phyloP scores from a whole-genome alignment of 2,888 invertebrate genomes.

The Amorpha juglandis region DNA sequence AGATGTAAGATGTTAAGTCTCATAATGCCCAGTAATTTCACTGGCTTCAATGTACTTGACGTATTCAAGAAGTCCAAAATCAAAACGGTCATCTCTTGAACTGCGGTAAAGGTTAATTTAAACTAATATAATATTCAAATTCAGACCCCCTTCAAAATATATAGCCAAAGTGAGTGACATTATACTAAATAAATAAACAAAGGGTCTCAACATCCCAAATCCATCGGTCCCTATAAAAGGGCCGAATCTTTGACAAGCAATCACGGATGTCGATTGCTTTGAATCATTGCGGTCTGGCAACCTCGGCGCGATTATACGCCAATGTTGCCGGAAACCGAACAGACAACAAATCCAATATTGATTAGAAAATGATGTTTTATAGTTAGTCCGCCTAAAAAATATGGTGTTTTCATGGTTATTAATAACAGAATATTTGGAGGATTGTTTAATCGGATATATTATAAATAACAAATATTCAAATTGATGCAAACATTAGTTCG shows the following conservation, averaged over 20 bases:
- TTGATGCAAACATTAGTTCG: too few relatives aligned
- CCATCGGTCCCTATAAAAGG: not conserved
- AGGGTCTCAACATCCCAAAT: not conserved
- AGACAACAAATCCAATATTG: not conserved
- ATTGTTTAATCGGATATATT: too few relatives aligned
- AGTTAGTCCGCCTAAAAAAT: not conserved
- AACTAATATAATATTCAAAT: not conserved
- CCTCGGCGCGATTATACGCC: constrained; percentile 6
- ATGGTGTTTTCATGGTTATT: too few relatives aligned
- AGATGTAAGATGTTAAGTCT: too few relatives aligned
- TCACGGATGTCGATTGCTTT: constrained; percentile 27
- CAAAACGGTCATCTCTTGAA: too few relatives aligned
- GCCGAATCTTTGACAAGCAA: not conserved
- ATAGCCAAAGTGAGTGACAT: not conserved
- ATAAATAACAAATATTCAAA: too few relatives aligned
- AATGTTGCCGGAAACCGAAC: constrained; percentile 4
- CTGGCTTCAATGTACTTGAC: too few relatives aligned
- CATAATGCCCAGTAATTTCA: too few relatives aligned
- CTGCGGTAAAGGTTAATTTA: too few relatives aligned
- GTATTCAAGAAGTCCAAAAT: too few relatives aligned
- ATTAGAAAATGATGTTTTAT: not conserved
- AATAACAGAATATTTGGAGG: too few relatives aligned
- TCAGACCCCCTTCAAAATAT: not conserved
- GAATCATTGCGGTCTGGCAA: constrained; percentile 12
- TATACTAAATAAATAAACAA: not conserved